These are phyloP conservation scores for Pseudococcus longispinus DNA, from an alignment of 2,888 invertebrate genomes.

Conservation along the genomic window DNA sequence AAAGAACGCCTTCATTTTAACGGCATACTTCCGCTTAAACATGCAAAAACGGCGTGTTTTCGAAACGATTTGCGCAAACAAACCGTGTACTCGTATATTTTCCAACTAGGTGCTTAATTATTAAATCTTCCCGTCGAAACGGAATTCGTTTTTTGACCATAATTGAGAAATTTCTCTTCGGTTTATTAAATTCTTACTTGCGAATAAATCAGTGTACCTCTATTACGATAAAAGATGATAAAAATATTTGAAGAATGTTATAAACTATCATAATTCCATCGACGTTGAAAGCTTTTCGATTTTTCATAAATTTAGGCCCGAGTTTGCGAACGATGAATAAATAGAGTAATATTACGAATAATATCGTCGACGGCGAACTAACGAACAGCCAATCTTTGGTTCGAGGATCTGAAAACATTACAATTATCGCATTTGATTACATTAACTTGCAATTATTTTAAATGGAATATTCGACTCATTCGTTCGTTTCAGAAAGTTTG, in stretches of 20 bases:
- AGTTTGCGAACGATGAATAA: slow-evolving; percentile 46
- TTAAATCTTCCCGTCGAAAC: not conserved
- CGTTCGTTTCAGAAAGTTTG: too few relatives aligned
- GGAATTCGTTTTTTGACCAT: not conserved
- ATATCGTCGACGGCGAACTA: slow-evolving; percentile 44
- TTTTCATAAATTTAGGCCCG: slow-evolving; percentile 55
- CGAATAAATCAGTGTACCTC: slow-evolving; percentile 44
- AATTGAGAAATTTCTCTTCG: not conserved
- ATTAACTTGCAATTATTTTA: too few relatives aligned
- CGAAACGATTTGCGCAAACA: not conserved
- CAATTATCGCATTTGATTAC: too few relatives aligned
- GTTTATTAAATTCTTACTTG: slow-evolving; percentile 15
- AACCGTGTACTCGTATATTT: not conserved
- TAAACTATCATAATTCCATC: slow-evolving; percentile 54
- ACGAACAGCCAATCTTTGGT: slow-evolving; percentile 53
- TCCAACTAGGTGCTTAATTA: not conserved
- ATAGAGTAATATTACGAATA: slow-evolving; percentile 34
- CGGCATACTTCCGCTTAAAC: too few relatives aligned
- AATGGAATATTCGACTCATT: too few relatives aligned
- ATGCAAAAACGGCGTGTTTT: not conserved
- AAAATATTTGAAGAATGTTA: slow-evolving; percentile 53
- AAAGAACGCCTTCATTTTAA: slow-evolving; percentile 7
- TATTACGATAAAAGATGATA: slow-evolving; percentile 49
- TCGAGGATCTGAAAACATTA: slow-evolving; percentile 47
- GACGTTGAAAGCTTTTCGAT: slow-evolving; percentile 54